These are phyloP conservation scores for Oxytorus armatus DNA, from an alignment of 2,888 invertebrate species.

Conservation along the genomic window DNA sequence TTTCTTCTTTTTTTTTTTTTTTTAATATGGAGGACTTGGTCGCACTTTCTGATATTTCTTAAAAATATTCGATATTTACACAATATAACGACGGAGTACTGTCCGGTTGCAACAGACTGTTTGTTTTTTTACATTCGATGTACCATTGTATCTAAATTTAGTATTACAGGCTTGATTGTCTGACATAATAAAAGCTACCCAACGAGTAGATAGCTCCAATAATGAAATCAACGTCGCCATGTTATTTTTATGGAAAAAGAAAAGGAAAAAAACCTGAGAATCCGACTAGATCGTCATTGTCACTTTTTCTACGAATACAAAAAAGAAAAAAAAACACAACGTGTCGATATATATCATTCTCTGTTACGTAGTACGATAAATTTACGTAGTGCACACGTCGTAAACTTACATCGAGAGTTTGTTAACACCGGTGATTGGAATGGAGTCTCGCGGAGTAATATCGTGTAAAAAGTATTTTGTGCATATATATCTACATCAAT, in stretches of 20 bases:
- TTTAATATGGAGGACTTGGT: constrained; percentile 58
- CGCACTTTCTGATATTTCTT: constrained; percentile 61
- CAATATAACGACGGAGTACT: constrained; percentile 31
- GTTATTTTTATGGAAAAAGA: constrained; percentile 4
- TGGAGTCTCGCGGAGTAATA: constrained; percentile 7
- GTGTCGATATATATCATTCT: background rate
- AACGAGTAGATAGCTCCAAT: constrained; percentile 4
- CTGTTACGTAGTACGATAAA: background rate
- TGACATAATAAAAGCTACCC: constrained; percentile 48
- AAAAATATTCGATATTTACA: constrained; percentile 56
- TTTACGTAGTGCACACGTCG: constrained; percentile 6
- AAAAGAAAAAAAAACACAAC: background rate
- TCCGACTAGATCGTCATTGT: background rate
- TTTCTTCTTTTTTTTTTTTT: constrained; percentile 15
- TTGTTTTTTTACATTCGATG: constrained; percentile 48
- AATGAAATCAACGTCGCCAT: constrained; percentile 22
- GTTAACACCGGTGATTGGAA: constrained; percentile 13
- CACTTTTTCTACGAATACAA: background rate
- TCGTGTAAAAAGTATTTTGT: constrained; percentile 49
- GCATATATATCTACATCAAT: too few relatives aligned
- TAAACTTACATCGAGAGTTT: constrained; percentile 39
- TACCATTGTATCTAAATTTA: constrained; percentile 33
- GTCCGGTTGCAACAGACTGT: constrained; percentile 23
- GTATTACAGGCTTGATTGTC: constrained; percentile 58
- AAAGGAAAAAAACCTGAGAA: background rate